Base-by-base conservation (phyloP, 2,113 vertebrate genomes). In the Atlantisia rogersi region DNA sequence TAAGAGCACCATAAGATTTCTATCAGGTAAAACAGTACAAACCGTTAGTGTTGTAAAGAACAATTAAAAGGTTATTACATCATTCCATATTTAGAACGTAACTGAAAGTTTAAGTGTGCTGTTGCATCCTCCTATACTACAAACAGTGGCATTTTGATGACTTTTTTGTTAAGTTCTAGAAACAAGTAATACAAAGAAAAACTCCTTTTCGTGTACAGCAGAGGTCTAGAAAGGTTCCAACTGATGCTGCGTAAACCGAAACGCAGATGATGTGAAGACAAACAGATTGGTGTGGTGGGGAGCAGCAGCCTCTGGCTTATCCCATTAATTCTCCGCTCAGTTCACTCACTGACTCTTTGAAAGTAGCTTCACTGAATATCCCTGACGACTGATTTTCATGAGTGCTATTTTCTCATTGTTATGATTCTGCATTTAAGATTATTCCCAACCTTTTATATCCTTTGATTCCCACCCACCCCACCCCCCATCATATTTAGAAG, bases 1-100 rank as follows among this genome's bases (percentile, higher is more conserved):
- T 78, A 85, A 88, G 53, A 98, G 95, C 95, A 98, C 96, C 70
- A 3, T 69, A 82, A 86, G 87, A 93, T 75, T 82, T 86, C 77
- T 95, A 56, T 46, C 65, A 42, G 31, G 39, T 89, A 65, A 78
- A 55, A 77, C 73, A 68, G n/a, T 79, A 91, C 28, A 94, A 71
- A 75, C 64, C 26, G 62, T 86, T 84, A 96, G 50, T 26, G 52
- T 3, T 65, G 35, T 96, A 94, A 94, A 92, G 84, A 86, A 86
- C 52, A 97, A 73, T 37, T 74, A 86, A 81, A 71, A 79, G 31
- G 22, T 78, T 73, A 87, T 74, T 59, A 8, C 42, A 90, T 50
- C 46, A 62, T 60, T 86, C 40, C 32, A 26, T 22, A 94, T 68
- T 82, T 53, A 76, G 78, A 75, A 87, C 5, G 46, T 31, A 90